A percentile compares a stretch with the other conserved stretches of the same genome.
phyloP scores from a whole-genome alignment of 1,140 invertebrate species.

The Sinonovacula constricta region DNA sequence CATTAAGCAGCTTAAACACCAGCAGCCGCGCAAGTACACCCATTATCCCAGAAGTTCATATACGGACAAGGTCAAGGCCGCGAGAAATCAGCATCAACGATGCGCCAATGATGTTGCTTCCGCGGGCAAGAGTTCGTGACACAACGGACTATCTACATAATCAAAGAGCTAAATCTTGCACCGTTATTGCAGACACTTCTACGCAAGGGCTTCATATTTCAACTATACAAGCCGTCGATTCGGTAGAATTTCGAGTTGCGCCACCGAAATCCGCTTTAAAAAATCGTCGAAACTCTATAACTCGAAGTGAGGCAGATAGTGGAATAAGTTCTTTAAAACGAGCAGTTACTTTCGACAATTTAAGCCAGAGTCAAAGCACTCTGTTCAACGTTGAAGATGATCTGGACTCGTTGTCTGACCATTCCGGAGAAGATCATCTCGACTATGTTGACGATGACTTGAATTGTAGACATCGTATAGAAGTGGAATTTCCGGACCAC shows the following conservation, averaged over 20 bases:
- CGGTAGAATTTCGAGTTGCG: background rate
- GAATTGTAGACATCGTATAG: too few relatives aligned
- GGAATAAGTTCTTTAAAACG: slow-evolving; percentile 42
- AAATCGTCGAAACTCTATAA: slow-evolving; percentile 11
- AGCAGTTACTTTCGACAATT: slow-evolving; percentile 44
- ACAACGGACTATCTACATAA: slow-evolving; percentile 19
- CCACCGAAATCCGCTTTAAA: slow-evolving; percentile 28
- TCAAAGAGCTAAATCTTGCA: slow-evolving; percentile 19
- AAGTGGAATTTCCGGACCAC: slow-evolving; percentile 27
- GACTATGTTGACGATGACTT: too few relatives aligned
- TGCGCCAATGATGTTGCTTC: slow-evolving; percentile 46
- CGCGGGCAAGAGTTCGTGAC: slow-evolving; percentile 39
- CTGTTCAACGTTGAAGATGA: slow-evolving; percentile 28
- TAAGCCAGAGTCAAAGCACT: slow-evolving; percentile 40
- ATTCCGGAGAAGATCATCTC: slow-evolving; percentile 7
- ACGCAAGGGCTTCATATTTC: slow-evolving; percentile 36
- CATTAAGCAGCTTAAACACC: too few relatives aligned
- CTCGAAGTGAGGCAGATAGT: slow-evolving; percentile 42
- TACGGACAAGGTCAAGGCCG: background rate
- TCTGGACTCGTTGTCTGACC: slow-evolving; percentile 14
- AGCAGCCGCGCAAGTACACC: slow-evolving; percentile 15
- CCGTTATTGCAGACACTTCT: slow-evolving; percentile 32
- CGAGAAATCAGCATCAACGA: slow-evolving; percentile 39
- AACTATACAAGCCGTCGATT: slow-evolving; percentile 20
- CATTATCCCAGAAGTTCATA: slow-evolving; percentile 29